Evolutionary conservation across 2,797 vertebrate species (phyloP).

Genomic region (Lacerta agilis): DNA sequence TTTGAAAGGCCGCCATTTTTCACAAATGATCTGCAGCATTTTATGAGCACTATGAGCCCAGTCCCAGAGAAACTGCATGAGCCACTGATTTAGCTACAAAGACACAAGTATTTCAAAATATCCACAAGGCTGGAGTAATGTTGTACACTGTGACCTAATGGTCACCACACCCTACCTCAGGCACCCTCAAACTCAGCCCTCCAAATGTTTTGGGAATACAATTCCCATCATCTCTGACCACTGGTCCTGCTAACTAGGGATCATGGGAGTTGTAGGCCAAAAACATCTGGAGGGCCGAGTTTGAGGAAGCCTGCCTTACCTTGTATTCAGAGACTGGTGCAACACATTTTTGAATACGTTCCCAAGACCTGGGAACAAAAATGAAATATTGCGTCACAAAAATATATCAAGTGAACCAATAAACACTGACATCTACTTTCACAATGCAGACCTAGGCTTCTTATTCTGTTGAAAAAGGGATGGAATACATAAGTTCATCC

Average conservation of each 20-base stretch:
- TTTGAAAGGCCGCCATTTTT: neutral
- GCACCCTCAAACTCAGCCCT: too few species aligned
- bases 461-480: too few species aligned
- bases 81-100: neutral
- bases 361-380: neutral
- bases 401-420: neutral
- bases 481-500: too few species aligned
- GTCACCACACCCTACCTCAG: neutral
- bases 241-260: too few species aligned
- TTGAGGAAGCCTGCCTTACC: too few species aligned
- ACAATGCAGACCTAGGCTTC: too few species aligned
- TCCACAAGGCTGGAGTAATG: neutral
- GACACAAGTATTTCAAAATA: neutral
- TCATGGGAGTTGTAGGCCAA: too few species aligned
- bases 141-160: neutral
- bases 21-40: neutral
- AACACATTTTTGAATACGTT: neutral
- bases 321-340: neutral
- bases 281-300: too few species aligned
- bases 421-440: too few species aligned
- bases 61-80: too few species aligned
- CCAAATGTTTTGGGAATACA: too few species aligned
- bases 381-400: neutral
- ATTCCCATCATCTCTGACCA: too few species aligned
- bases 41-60: neutral